Evolutionary conservation across 1,140 invertebrate genomes (phyloP).

Genomic region (Asobara japonica): DNA sequence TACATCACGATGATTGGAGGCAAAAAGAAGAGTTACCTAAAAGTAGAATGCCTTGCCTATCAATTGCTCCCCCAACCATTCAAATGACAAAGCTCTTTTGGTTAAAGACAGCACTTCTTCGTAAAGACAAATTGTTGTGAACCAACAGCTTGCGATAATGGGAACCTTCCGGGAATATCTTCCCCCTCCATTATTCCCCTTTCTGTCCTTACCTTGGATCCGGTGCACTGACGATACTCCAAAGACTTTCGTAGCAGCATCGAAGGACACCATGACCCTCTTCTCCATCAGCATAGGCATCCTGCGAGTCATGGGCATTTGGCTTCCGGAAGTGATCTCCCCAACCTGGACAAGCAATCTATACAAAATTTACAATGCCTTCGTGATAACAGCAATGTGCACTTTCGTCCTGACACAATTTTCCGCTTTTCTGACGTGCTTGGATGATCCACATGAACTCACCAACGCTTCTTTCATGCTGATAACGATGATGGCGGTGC

Average conservation of each 20-base stretch:
- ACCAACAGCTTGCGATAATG: background rate
- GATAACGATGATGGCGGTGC: background rate
- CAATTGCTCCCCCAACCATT: too few species aligned
- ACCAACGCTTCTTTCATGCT: slow-evolving; percentile 1
- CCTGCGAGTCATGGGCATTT: background rate
- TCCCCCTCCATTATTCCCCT: too few species aligned
- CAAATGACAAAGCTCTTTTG: too few species aligned
- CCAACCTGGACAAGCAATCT: background rate
- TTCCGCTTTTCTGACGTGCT: background rate
- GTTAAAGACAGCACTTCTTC: background rate
- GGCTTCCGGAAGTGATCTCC: background rate
- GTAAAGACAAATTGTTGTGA: background rate
- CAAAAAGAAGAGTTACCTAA: too few species aligned
- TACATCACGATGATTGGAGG: too few species aligned
- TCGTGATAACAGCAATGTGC: background rate
- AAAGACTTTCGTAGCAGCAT: background rate
- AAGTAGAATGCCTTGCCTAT: too few species aligned
- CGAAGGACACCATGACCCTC: background rate
- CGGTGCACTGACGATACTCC: too few species aligned
- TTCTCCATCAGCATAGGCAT: background rate
- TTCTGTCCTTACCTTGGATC: too few species aligned
- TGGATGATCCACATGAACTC: background rate
- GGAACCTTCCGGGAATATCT: background rate
- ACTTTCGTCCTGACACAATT: background rate
- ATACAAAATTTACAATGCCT: background rate